Evolutionary conservation across 1,140 invertebrate species (phyloP).

Genomic region (Oreohelix idahoensis): DNA sequence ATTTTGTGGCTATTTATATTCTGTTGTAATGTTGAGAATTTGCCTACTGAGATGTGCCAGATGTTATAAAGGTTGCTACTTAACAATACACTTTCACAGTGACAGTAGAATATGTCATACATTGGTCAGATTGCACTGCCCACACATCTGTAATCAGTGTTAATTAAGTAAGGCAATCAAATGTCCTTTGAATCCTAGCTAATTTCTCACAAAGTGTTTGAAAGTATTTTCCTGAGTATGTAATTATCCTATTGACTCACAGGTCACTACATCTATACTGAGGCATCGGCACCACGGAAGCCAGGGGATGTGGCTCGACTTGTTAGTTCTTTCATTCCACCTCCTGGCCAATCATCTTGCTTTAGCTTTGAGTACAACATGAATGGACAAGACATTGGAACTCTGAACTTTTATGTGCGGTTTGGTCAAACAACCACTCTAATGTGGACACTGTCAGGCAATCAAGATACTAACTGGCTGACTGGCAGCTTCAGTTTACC

Average conservation of each 20-base stretch:
- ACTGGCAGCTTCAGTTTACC: slow-evolving; percentile 16
- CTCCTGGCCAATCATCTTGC: background rate
- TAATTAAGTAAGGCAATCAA: no score
- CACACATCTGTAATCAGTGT: no score
- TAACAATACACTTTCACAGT: no score
- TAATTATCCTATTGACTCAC: background rate
- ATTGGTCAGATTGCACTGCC: no score
- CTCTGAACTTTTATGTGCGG: slow-evolving; percentile 21
- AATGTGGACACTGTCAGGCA: slow-evolving; percentile 26
- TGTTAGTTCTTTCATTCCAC: slow-evolving; percentile 15
- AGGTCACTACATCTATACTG: slow-evolving; percentile 33
- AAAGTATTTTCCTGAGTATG: background rate
- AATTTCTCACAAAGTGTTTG: background rate
- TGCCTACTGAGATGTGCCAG: no score
- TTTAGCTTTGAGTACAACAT: slow-evolving; percentile 29
- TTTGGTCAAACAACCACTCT: background rate
- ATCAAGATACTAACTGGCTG: slow-evolving; percentile 17
- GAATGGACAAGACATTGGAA: slow-evolving; percentile 24
- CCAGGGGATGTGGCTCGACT: slow-evolving; percentile 23
- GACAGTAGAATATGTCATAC: no score
- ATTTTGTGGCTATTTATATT: no score
- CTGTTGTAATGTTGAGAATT: no score
- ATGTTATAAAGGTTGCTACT: no score
- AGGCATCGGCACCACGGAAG: background rate
- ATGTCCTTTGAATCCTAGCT: background rate